Evolutionary conservation across 2,888 invertebrate genomes (phyloP).

Genomic region (Plagiodera versicolora): DNA sequence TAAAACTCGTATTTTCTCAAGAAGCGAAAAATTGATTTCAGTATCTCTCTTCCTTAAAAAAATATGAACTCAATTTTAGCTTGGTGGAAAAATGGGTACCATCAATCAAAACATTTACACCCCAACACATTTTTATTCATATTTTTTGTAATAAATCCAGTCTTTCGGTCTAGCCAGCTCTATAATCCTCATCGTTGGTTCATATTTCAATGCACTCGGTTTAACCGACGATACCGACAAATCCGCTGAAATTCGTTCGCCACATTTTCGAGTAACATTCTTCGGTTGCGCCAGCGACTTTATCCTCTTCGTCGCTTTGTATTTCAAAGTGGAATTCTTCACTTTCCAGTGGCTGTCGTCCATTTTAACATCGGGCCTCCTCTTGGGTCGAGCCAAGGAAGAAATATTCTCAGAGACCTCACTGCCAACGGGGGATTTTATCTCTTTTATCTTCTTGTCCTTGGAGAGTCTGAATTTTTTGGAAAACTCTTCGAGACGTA

Average conservation of each 20-base stretch:
- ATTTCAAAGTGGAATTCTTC: background rate
- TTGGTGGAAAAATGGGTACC: no score
- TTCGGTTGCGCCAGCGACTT: slow-evolving; percentile 17
- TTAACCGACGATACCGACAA: slow-evolving; percentile 7
- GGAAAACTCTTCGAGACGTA: background rate
- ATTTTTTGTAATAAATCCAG: slow-evolving; percentile 7
- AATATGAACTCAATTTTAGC: no score
- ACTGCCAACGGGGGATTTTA: background rate
- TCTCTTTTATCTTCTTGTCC: background rate
- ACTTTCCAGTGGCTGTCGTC: background rate
- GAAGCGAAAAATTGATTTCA: no score
- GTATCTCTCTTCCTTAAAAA: no score
- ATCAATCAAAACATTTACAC: no score
- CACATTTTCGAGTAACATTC: slow-evolving; percentile 1
- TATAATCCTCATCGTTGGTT: slow-evolving; percentile 19
- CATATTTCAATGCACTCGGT: slow-evolving; percentile 21
- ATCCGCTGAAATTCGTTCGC: background rate
- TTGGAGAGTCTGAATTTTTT: background rate
- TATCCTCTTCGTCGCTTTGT: slow-evolving; percentile 17
- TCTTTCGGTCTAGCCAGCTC: slow-evolving; percentile 22
- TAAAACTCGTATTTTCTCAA: no score
- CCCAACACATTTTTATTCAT: background rate
- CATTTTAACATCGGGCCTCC: background rate
- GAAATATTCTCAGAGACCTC: background rate
- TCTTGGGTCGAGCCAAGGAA: background rate